phyloP scores from a whole-genome alignment of 2,797 vertebrate genomes.

The Dendrocincla fuliginosa region DNA sequence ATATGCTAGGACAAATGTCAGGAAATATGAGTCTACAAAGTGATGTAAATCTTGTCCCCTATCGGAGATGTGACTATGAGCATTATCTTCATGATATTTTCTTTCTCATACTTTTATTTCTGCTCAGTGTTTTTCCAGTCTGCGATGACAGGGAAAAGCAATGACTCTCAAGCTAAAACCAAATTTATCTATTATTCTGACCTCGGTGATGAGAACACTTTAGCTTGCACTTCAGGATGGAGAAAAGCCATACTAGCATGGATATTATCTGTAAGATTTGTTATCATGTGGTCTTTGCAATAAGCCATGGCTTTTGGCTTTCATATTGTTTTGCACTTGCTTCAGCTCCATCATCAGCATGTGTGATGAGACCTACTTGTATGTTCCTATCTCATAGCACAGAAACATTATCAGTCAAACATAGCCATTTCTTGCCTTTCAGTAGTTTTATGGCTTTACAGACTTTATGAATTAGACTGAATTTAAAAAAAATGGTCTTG shows the following conservation, averaged over 20 bases:
- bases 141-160: constrained; percentile 21
- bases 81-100: constrained; percentile 64
- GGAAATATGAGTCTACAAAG: constrained; percentile 64
- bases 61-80: constrained; percentile 64
- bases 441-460: neutral
- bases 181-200: neutral
- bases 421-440: neutral
- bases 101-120: constrained; percentile 28
- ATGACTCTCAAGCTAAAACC: constrained; percentile 30
- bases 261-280: neutral
- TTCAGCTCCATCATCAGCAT: neutral
- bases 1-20: constrained; percentile 74
- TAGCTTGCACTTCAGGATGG: neutral
- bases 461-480: neutral
- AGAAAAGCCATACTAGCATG: neutral
- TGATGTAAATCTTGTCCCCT: constrained; percentile 65
- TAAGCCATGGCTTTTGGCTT: neutral
- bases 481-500: neutral
- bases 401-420: neutral
- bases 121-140: neutral
- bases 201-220: neutral
- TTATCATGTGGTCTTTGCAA: neutral
- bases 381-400: neutral
- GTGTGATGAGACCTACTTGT: neutral
- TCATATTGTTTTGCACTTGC: neutral